These are phyloP conservation scores for Herpetotheres cachinnans DNA, from an alignment of 2,113 vertebrate genomes.

Conservation along the genomic window DNA sequence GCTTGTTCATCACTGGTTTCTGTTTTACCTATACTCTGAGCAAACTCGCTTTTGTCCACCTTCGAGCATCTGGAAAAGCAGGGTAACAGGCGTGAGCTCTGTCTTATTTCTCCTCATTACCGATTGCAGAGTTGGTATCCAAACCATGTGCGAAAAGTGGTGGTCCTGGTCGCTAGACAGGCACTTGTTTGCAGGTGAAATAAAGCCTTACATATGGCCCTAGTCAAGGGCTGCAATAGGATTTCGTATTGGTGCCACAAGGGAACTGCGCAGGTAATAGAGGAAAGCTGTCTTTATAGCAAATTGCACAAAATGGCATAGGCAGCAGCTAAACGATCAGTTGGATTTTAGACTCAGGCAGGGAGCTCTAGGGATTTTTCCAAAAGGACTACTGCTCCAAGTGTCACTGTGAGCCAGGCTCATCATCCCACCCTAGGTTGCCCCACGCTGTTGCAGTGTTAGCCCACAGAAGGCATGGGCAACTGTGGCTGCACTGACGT, in stretches of 20 bases:
- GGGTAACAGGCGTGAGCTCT: background rate
- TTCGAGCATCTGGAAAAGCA: background rate
- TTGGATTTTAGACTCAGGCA: background rate
- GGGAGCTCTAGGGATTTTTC: background rate
- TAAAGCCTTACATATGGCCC: background rate
- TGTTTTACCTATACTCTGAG: background rate
- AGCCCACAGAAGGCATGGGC: background rate
- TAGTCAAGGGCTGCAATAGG: background rate
- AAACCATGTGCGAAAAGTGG: background rate
- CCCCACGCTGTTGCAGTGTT: fast-evolving
- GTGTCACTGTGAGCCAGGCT: background rate
- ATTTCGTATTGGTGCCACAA: background rate
- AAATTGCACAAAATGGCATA: background rate
- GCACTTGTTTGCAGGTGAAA: background rate
- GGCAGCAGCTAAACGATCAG: background rate
- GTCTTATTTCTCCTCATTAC: background rate
- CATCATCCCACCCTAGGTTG: background rate
- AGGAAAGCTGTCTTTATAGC: background rate
- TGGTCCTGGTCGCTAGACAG: background rate
- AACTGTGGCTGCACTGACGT: fast-evolving
- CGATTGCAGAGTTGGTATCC: background rate
- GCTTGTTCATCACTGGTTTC: background rate
- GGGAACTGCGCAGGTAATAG: background rate
- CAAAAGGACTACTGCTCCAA: background rate
- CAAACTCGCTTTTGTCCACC: background rate